A percentile compares a stretch with the other conserved stretches of the same genome.
phyloP scores from a whole-genome alignment of 92 coral and sea anemone genomes.

The Heteractis magnifica region DNA sequence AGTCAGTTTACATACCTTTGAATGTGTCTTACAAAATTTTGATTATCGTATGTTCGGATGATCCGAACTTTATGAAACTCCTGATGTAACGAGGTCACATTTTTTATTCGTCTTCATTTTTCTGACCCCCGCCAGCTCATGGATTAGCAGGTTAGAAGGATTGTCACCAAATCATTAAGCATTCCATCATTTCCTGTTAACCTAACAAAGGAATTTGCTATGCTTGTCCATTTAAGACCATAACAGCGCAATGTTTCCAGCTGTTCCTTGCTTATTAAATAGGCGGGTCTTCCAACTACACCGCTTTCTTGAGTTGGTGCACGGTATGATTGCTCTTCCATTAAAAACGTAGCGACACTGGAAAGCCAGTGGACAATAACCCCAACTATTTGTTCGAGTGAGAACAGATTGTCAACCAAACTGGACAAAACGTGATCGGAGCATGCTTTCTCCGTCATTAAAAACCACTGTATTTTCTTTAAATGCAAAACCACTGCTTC shows the following conservation, averaged over 20 bases:
- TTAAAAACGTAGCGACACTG: neutral
- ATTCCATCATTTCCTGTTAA: no score
- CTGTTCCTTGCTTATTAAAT: slow-evolving; percentile 41
- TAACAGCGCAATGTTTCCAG: slow-evolving; percentile 30
- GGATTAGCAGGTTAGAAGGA: no score
- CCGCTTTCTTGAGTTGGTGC: neutral
- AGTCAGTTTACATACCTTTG: neutral
- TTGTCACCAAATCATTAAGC: no score
- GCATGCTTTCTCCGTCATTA: slow-evolving; percentile 6
- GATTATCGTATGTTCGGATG: no score
- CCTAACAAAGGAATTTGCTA: neutral
- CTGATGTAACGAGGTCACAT: no score
- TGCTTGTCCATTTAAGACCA: slow-evolving; percentile 18
- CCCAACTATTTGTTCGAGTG: neutral
- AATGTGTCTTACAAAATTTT: no score
- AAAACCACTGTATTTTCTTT: slow-evolving; percentile 2
- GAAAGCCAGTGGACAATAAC: no score
- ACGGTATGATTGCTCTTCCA: slow-evolving; percentile 3
- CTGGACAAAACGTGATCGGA: neutral
- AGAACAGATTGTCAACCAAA: neutral
- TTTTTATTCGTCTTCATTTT: no score
- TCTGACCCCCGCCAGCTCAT: no score
- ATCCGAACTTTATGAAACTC: no score
- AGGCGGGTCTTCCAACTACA: slow-evolving; percentile 43
- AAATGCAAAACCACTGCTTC: slow-evolving; percentile 6